Percentiles rank a stretch among this genome's conserved stretches.
These are phyloP conservation scores for Phorcus lineatus DNA, from an alignment of 2,888 invertebrate genomes.

Conservation along the genomic window DNA sequence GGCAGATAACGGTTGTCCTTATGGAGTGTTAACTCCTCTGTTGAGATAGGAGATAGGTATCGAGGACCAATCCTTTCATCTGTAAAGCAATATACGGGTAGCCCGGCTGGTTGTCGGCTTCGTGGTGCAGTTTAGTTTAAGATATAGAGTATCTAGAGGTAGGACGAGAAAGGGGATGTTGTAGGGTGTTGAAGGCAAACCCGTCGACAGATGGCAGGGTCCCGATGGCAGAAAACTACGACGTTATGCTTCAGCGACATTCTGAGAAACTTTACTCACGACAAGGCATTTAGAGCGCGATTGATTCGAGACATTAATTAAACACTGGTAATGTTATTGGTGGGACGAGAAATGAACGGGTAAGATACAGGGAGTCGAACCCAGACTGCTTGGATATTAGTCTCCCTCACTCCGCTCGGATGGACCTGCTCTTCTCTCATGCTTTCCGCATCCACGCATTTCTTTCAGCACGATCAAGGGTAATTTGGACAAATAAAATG, in stretches of 20 bases:
- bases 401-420: background rate
- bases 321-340: background rate
- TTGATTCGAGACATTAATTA: conserved; percentile 18
- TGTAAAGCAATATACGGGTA: background rate
- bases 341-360: background rate
- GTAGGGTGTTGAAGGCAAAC: background rate
- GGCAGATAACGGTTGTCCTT: background rate
- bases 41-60: background rate
- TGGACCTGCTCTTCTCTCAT: background rate
- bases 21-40: conserved; percentile 2
- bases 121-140: no score
- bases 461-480: background rate
- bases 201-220: background rate
- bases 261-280: background rate
- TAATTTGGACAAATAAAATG: conserved; percentile 21
- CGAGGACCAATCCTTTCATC: background rate
- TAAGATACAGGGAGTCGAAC: conserved; percentile 2
- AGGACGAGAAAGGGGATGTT: background rate
- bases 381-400: background rate
- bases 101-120: no score
- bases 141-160: no score
- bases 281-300: conserved; percentile 6
- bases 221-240: no score
- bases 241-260: background rate
- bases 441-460: background rate